Evolutionary conservation across 2,113 vertebrate species (phyloP).

Genomic region (Phalacrocorax brasilianus): DNA sequence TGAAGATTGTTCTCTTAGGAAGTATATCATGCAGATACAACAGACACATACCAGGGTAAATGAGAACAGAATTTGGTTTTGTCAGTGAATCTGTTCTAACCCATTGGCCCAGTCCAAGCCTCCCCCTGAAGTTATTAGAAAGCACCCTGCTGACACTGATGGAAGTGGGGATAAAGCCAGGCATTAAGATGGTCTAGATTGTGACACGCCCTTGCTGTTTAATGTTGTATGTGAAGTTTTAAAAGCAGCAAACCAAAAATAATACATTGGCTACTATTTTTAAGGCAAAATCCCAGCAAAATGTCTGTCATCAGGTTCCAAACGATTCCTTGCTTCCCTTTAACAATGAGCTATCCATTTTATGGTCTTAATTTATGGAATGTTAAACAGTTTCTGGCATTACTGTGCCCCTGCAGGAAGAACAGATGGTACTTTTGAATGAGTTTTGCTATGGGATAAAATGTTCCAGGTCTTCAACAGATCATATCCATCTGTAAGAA

Average conservation of each 20-base stretch:
- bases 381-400: slow-evolving; percentile 50
- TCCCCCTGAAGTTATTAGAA: not conserved
- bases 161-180: not conserved
- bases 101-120: not conserved
- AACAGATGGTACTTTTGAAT: slow-evolving; percentile 66
- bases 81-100: not conserved
- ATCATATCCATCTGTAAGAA: slow-evolving; percentile 51
- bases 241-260: not conserved
- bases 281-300: slow-evolving; percentile 11
- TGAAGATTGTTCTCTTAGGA: not conserved
- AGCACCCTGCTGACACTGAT: not conserved
- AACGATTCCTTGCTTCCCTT: not conserved
- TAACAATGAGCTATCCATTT: slow-evolving; percentile 22
- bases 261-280: not conserved
- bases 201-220: not conserved
- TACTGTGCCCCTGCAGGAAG: slow-evolving; percentile 52
- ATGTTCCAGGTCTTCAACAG: slow-evolving; percentile 50
- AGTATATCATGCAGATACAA: not conserved
- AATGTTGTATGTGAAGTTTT: not conserved
- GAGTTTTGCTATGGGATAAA: slow-evolving; percentile 51
- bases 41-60: not conserved
- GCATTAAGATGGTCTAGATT: not conserved
- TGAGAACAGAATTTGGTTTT: not conserved
- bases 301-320: slow-evolving; percentile 8
- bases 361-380: slow-evolving; percentile 60